phyloP scores from a whole-genome alignment of 2,888 invertebrate species.

The Amphipoea oculea region DNA sequence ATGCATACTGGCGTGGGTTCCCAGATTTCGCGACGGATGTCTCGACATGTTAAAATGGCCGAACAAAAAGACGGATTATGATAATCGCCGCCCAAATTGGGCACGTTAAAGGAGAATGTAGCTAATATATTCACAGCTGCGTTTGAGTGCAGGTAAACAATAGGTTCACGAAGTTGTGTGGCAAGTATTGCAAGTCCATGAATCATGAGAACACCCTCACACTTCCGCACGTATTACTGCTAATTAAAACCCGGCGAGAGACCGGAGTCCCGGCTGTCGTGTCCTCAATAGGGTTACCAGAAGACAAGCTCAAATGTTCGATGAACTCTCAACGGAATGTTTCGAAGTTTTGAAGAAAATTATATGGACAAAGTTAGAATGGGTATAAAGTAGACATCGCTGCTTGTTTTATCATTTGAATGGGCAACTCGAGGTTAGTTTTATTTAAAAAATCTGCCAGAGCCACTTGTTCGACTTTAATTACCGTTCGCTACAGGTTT shows the following conservation, averaged over 20 bases:
- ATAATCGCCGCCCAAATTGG: constrained; percentile 65
- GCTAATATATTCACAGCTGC: constrained; percentile 68
- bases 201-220: constrained; percentile 77
- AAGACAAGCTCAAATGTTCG: constrained; percentile 3
- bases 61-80: constrained; percentile 60
- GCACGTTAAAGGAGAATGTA: constrained; percentile 51
- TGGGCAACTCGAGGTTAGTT: background rate
- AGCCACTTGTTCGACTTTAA: constrained; percentile 1
- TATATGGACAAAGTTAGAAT: constrained; percentile 7
- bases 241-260: constrained; percentile 72
- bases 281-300: constrained; percentile 49
- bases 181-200: constrained; percentile 68
- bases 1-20: constrained; percentile 43
- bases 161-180: constrained; percentile 47
- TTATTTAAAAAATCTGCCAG: constrained; percentile 12
- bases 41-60: constrained; percentile 50
- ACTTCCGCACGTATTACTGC: constrained; percentile 73
- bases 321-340: constrained; percentile 13
- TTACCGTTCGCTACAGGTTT: background rate
- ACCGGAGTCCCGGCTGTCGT: constrained; percentile 50
- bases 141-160: constrained; percentile 63
- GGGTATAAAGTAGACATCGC: background rate
- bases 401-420: background rate
- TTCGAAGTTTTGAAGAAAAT: constrained; percentile 12
- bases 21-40: constrained; percentile 49